Conservation (phyloP, 2,113 vertebrate genomes). For the Phylloscopus trochiloides region DNA sequence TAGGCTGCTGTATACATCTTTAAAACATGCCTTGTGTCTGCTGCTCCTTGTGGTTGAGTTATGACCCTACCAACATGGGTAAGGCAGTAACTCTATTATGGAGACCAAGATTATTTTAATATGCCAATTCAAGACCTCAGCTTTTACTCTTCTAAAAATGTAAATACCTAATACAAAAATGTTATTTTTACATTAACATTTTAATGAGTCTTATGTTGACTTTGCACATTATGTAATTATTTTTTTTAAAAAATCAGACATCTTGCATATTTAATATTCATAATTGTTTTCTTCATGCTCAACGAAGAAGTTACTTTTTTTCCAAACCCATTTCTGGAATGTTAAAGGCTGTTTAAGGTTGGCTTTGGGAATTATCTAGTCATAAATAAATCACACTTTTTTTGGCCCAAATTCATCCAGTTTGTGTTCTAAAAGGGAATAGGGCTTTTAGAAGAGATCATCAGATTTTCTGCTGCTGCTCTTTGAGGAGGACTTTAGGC, state of each 20-base stretch:
- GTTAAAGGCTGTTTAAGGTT: not conserved
- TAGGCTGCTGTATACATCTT: not conserved
- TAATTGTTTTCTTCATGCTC: constrained; percentile 19
- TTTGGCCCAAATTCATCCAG: not conserved
- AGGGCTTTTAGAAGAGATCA: not conserved
- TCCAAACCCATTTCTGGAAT: not conserved
- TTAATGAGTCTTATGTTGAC: constrained; percentile 54
- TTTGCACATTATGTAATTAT: constrained; percentile 43
- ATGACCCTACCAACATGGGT: not conserved
- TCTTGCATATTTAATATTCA: constrained; percentile 29
- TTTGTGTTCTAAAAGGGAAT: not conserved
- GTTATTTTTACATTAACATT: constrained; percentile 62
- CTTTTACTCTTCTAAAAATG: not conserved
- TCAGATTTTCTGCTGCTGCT: not conserved
- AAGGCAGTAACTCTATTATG: not conserved
- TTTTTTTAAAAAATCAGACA: not conserved
- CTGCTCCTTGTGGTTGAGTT: not conserved
- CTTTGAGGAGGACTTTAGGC: not conserved
- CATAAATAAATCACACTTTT: not conserved
- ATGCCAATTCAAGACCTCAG: not conserved
- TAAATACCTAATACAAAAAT: constrained; percentile 49
- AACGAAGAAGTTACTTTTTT: not conserved
- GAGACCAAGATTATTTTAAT: not conserved
- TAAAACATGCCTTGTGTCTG: not conserved
- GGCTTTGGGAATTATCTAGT: not conserved